Percentiles rank a stretch among this genome's conserved stretches.
phyloP scores from a whole-genome alignment of 2,888 invertebrate species.

The Synanthedon tipuliformis region DNA sequence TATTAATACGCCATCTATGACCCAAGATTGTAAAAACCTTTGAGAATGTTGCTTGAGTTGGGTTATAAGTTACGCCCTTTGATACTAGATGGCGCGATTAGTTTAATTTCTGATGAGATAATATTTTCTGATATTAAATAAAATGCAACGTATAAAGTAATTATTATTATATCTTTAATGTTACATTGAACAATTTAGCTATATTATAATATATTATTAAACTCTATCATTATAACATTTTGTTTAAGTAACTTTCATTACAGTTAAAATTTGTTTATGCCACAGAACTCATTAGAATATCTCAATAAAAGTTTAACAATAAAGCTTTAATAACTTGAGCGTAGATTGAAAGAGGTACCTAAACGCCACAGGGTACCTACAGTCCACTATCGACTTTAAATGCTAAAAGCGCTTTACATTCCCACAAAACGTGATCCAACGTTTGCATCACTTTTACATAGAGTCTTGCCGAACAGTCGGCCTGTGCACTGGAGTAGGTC shows the following conservation, averaged over 20 bases:
- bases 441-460: constrained; percentile 37
- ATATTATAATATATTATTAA: constrained; percentile 7
- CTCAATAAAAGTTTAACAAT: constrained; percentile 60
- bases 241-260: constrained; percentile 16
- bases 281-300: constrained; percentile 59
- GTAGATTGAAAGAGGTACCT: constrained; percentile 60
- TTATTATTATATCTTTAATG: constrained; percentile 22
- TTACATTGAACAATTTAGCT: constrained; percentile 57
- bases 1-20: too few species aligned
- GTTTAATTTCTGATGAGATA: neutral
- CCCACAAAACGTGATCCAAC: constrained; percentile 50
- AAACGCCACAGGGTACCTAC: constrained; percentile 54
- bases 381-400: constrained; percentile 54
- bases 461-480: constrained; percentile 15
- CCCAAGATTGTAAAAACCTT: too few species aligned
- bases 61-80: neutral
- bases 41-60: too few species aligned
- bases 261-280: constrained; percentile 39
- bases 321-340: constrained; percentile 68
- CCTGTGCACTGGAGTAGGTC: constrained; percentile 54
- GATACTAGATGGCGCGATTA: neutral
- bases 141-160: neutral
- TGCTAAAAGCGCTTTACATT: constrained; percentile 67
- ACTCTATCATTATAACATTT: constrained; percentile 47
- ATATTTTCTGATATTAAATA: neutral